These are phyloP conservation scores for Alces alces DNA, from an alignment of 2,113 vertebrate species.

Conservation along the genomic window DNA sequence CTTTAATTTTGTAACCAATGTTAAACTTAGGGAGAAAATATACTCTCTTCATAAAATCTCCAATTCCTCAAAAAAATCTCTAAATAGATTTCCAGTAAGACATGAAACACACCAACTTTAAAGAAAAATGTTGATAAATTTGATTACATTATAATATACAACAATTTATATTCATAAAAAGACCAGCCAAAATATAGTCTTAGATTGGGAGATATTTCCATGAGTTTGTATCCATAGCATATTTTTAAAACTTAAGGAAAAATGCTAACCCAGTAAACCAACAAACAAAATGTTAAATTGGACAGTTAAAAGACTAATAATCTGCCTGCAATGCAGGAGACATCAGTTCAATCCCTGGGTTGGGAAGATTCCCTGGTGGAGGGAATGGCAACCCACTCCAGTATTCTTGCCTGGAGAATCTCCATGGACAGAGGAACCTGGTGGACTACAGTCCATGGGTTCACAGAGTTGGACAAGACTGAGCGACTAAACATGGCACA, in stretches of 20 bases:
- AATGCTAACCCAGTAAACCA: background rate
- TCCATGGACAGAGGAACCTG: background rate
- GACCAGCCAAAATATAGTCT: background rate
- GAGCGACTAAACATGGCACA: background rate
- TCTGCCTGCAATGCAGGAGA: background rate
- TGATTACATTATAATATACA: background rate
- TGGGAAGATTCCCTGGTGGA: background rate
- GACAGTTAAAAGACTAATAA: background rate
- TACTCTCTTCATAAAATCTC: background rate
- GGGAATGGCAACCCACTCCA: background rate
- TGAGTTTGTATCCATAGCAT: background rate
- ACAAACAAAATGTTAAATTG: background rate
- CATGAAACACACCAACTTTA: background rate
- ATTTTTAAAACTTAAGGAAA: background rate
- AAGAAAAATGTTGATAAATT: background rate
- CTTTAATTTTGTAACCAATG: background rate
- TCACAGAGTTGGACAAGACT: background rate
- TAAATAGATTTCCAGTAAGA: background rate
- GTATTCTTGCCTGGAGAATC: background rate
- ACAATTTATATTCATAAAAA: background rate
- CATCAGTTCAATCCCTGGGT: background rate
- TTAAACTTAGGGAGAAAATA: background rate
- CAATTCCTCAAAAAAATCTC: background rate
- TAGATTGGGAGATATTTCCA: background rate
- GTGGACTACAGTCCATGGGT: background rate